Base-by-base conservation (phyloP, 1,140 invertebrate genomes). In the Maconellicoccus hirsutus region DNA sequence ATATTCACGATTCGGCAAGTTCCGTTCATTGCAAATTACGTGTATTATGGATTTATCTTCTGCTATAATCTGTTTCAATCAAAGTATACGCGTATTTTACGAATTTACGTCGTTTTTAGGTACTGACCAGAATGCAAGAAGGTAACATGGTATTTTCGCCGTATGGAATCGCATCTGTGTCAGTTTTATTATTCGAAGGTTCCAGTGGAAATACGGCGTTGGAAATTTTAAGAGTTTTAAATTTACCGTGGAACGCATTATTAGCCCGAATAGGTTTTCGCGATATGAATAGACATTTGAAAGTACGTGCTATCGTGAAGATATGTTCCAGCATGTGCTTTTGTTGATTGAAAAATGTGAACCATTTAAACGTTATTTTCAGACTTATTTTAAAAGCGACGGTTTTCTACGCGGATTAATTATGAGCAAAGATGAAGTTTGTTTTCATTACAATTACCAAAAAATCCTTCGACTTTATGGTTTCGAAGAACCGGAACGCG, bases 141-240 rank as follows among this genome's bases (percentile, higher is more conserved):
- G 89, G 90, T 76, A 92, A 92, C 76, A 86, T 91, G n/a, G 90
- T 89, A 7, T 89, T 91, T 78, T 92, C 89, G 0, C 89, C 90
- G 1, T 89, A 90, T 33, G 89, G 89, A 0, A 78, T 89, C 70
- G 85, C 87, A 74, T 89, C 89, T 74, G 88, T 92, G 10, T 79
- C 91, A 52, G 83, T 89, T 22, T 87, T 89, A 0, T 79, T 92
- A 12, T 89, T 86, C 75, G 90, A 92, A 78, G 90, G 89, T 25
- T 83, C 89, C 0, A 80, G 84, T 25, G 88, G 87, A 22, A 81
- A 83, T 66, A 86, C 87, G 19, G 84, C 84, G 25, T 81, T 83
- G 25, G 88, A 92, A 78, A 86, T 92, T 38, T 81, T 84, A 21
- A 82, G 86, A 61, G 82, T 84, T 0, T 79, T 89, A 72, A 81